Base-by-base conservation (phyloP, 2,113 vertebrate genomes). In the Gopherus flavomarginatus region DNA sequence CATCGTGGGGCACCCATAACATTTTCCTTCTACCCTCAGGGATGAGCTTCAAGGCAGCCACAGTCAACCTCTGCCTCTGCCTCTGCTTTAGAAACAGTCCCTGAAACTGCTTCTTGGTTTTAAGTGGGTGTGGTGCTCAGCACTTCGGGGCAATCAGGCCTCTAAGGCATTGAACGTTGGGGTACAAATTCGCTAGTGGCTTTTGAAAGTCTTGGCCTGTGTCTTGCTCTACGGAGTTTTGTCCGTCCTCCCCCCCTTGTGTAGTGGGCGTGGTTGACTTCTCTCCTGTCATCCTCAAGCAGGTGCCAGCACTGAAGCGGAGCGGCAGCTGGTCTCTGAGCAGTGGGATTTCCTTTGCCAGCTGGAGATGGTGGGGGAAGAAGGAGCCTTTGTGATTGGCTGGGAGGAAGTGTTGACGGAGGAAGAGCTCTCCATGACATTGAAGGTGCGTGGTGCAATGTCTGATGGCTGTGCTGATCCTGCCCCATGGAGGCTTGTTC, bases 351-450 rank as follows among this genome's bases (percentile, higher is more conserved):
- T 98, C 96, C 95, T 99, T 88, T 94, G 98, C 92, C 94, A 98
- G 89, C 97, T 99, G 97, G 99, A 99, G 88, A 98, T 98, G 96
- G 98, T 99, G 49, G 98, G 98, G 29, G 99, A 99, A n/a, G 98
- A 99, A 91, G 98, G 98, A 0, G 99, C 98, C 13, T 99, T 99
- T 24, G 98, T 99, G 85, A 99, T 99, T 3, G 98, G 98, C 82
- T 97, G 98, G 94, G 97, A 98, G 2, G 98, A 99, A 79, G 98
- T 99, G 54, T 97, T 99, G 3, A 99, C 99, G 0, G 99, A 99
- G 83, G 98, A 99, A 2, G 99, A 99, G 92, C 98, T 99, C 5
- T 98, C 98, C 0, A 69, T 94, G 1, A 98, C 98, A 1, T 98
- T 99, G 27, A 99, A 99, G 99, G 99, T 99, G 95, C 97, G 96